Evolutionary conservation across 1,140 invertebrate species (phyloP).

Genomic region (Charaxes varanes): DNA sequence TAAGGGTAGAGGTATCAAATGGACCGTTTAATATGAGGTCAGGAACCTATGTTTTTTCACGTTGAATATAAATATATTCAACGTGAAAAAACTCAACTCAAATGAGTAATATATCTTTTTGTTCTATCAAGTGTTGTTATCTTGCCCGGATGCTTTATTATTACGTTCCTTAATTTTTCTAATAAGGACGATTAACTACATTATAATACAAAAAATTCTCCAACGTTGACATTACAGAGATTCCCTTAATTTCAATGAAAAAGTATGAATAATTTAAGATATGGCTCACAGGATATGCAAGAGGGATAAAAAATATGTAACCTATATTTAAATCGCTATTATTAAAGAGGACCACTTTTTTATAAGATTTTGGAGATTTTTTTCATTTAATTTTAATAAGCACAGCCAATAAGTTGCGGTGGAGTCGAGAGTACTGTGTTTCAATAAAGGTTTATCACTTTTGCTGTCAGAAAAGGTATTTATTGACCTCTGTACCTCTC

Average conservation of each 20-base stretch:
- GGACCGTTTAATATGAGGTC: too few relatives aligned
- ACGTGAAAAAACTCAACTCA: too few relatives aligned
- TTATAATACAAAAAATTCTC: too few relatives aligned
- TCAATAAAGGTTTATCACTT: not conserved
- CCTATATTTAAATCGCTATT: constrained; percentile 20
- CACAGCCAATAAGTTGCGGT: constrained; percentile 63
- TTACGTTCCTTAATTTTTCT: too few relatives aligned
- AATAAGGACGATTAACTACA: too few relatives aligned
- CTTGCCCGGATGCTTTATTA: too few relatives aligned
- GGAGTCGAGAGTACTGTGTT: constrained; percentile 36
- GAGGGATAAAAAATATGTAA: constrained; percentile 27
- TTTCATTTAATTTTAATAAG: constrained; percentile 50
- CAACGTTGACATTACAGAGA: constrained; percentile 5
- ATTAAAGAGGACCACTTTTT: constrained; percentile 34
- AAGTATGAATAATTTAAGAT: constrained; percentile 27
- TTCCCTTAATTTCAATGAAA: constrained; percentile 1
- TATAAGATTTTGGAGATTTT: constrained; percentile 32
- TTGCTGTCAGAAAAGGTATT: not conserved
- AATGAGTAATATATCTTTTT: too few relatives aligned
- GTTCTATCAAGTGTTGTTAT: too few relatives aligned
- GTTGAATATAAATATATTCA: too few relatives aligned
- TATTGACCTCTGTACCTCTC: too few relatives aligned
- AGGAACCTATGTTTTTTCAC: too few relatives aligned
- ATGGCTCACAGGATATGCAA: constrained; percentile 50
- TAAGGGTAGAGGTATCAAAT: too few relatives aligned